Evolutionary conservation across 2,797 vertebrate genomes (phyloP).

Genomic region (Clarias platycephalus): DNA sequence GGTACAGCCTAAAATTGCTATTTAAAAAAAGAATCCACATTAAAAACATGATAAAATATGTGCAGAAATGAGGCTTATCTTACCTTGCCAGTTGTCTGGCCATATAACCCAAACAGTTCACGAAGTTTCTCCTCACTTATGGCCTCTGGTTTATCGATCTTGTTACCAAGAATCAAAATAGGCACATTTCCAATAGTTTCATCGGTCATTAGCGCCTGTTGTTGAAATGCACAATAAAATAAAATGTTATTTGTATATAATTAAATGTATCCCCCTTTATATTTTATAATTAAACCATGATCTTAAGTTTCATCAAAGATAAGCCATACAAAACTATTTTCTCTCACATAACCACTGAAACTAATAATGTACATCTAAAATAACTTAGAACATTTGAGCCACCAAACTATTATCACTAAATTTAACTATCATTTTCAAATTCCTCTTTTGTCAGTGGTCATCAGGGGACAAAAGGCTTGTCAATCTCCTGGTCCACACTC

Average conservation of each 20-base stretch:
- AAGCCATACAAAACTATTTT: background rate
- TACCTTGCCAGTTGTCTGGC: slow-evolving; percentile 97
- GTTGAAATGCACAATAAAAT: background rate
- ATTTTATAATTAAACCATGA: background rate
- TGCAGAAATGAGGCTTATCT: slow-evolving; percentile 21
- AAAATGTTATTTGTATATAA: background rate
- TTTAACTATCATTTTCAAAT: too few species aligned
- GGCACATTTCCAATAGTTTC: slow-evolving; percentile 97
- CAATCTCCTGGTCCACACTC: too few species aligned
- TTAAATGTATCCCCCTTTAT: background rate
- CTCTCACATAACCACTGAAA: background rate
- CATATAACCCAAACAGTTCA: slow-evolving; percentile 88
- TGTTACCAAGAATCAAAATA: slow-evolving; percentile 96
- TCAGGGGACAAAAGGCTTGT: background rate
- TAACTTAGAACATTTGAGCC: background rate
- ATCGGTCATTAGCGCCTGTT: slow-evolving; percentile 93
- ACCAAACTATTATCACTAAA: too few species aligned
- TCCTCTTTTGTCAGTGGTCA: background rate
- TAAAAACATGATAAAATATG: background rate
- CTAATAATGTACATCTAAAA: background rate
- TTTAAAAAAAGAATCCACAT: background rate
- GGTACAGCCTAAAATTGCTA: background rate
- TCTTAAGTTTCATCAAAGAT: background rate
- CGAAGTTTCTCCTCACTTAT: slow-evolving; percentile 93
- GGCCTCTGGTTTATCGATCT: slow-evolving; percentile 95